These are phyloP conservation scores for Aptenodytes patagonicus DNA, from an alignment of 2,113 vertebrate species.

Conservation along the genomic window DNA sequence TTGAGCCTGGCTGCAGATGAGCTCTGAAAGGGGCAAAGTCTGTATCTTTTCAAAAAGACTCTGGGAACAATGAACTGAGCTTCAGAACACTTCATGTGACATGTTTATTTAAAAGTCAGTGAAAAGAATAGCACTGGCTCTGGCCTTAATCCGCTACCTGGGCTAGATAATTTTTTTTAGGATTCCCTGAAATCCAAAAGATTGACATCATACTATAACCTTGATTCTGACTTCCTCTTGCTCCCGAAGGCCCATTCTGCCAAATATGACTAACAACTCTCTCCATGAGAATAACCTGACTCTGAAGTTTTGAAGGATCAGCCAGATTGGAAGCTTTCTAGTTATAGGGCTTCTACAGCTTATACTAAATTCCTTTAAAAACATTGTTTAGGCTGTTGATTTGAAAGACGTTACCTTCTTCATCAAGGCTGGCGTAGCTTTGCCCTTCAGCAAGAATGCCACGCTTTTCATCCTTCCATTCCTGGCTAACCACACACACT, in stretches of 20 bases:
- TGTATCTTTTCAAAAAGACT: background rate
- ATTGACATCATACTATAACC: background rate
- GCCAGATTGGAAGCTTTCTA: background rate
- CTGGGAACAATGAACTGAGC: background rate
- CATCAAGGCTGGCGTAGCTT: constrained; percentile 92
- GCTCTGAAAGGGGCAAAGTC: background rate
- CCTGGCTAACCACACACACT: constrained; percentile 80
- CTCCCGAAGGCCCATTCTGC: background rate
- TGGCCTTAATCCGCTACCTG: background rate
- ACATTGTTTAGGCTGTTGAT: background rate
- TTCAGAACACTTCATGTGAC: background rate
- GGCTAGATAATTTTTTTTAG: background rate
- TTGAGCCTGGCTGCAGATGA: background rate
- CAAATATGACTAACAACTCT: background rate
- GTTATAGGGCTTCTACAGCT: background rate
- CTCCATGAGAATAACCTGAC: background rate
- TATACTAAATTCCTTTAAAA: background rate
- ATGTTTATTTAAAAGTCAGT: background rate
- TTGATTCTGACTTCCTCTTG: background rate
- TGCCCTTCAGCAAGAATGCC: constrained; percentile 84
- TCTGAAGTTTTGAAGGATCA: background rate
- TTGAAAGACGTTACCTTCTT: constrained; percentile 82
- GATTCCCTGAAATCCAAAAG: background rate
- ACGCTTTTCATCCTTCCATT: constrained; percentile 81
- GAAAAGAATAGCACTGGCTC: background rate